phyloP scores from a whole-genome alignment of 92 coral and sea anemone species.

The Epizoanthus illoricatus region DNA sequence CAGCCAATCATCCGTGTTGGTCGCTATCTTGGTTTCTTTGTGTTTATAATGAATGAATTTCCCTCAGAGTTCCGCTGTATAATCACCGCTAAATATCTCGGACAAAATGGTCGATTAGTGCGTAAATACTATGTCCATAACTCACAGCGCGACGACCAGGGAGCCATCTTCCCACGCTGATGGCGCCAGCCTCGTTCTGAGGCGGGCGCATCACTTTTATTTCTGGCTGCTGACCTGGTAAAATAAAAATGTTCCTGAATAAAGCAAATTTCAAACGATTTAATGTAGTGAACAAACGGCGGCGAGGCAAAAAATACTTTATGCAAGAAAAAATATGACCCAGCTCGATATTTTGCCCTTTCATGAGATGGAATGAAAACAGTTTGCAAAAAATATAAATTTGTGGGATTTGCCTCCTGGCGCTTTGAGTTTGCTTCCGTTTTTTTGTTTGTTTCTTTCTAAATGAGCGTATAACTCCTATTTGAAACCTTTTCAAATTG shows the following conservation, averaged over 20 bases:
- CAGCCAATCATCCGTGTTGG: background rate
- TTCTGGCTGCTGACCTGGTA: background rate
- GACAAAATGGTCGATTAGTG: background rate
- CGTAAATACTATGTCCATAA: too few relatives aligned
- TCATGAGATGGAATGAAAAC: background rate
- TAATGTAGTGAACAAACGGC: background rate
- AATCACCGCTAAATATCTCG: background rate
- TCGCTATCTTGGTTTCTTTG: background rate
- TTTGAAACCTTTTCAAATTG: background rate
- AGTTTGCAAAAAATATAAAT: background rate
- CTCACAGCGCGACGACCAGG: background rate
- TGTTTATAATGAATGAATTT: background rate
- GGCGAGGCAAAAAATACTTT: too few relatives aligned
- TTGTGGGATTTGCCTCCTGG: slow-evolving; percentile 20
- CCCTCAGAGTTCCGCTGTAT: background rate
- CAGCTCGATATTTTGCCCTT: background rate
- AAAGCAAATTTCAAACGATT: background rate
- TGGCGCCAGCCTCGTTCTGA: background rate
- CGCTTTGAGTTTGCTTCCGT: background rate
- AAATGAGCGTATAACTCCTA: background rate
- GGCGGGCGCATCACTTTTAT: background rate
- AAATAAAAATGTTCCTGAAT: background rate
- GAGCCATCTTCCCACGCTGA: background rate
- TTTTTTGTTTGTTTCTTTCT: background rate
- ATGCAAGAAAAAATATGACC: background rate